Conservation (phyloP, 2,888 invertebrate species). For the Ashinkailepas kermadecensis region DNA sequence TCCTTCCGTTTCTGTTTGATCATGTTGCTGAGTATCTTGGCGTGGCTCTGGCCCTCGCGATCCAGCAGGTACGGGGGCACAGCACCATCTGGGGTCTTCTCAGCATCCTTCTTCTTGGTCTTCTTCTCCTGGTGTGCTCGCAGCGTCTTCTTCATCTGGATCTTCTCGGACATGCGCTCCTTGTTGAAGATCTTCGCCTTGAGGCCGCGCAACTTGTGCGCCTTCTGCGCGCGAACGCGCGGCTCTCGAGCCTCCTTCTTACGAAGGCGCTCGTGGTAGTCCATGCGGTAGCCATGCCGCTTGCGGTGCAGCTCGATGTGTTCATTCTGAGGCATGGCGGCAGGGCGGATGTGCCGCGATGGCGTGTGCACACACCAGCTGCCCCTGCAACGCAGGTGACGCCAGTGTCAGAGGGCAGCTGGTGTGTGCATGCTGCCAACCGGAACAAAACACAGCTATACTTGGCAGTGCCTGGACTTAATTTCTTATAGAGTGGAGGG, state of each 20-base stretch:
- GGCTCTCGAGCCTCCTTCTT: constrained; percentile 93
- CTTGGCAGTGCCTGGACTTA: too few species aligned
- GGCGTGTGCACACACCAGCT: not conserved
- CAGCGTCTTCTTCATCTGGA: constrained; percentile 98
- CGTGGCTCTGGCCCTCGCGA: constrained; percentile 85
- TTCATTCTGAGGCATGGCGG: constrained; percentile 93
- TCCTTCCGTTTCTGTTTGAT: constrained; percentile 99
- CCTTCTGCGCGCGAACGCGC: constrained; percentile 82
- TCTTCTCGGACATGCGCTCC: constrained; percentile 92
- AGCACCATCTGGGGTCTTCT: constrained; percentile 80
- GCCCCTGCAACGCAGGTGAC: constrained; percentile 7
- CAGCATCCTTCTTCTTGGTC: constrained; percentile 69
- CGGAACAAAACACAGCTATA: not conserved
- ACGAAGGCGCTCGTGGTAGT: constrained; percentile 93
- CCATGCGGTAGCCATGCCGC: constrained; percentile 88
- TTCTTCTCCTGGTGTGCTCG: constrained; percentile 94
- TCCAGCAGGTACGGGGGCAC: constrained; percentile 94
- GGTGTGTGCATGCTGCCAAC: not conserved
- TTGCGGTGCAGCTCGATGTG: constrained; percentile 97
- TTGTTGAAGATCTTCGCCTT: constrained; percentile 98
- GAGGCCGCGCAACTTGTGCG: constrained; percentile 83
- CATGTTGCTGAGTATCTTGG: constrained; percentile 96
- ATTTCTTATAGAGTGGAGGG: too few species aligned
- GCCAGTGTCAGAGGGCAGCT: not conserved
- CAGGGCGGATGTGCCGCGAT: not conserved